Base-by-base conservation (phyloP, 2,797 vertebrate species). In the Novumbra hubbsi region DNA sequence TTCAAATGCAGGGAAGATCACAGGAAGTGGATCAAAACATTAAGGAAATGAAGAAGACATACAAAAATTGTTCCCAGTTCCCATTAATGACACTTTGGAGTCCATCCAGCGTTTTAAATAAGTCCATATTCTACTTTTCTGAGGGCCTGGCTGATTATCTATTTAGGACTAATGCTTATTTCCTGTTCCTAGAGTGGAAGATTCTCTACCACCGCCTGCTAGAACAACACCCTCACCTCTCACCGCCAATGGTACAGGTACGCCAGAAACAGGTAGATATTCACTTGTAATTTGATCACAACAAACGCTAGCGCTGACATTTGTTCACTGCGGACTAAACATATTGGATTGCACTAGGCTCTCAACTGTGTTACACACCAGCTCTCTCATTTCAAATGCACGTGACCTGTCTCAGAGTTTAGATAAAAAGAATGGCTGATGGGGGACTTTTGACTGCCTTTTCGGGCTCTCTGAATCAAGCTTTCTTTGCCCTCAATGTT, bases 241-340 rank as follows among this genome's bases (percentile, higher is more conserved):
- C 0, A 83, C 93, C 45, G 84, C 70, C 78, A 92, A 92, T 28
- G 89, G 92, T 79, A 85, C 94, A 91, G 95, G 95, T 97, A 87
- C 89, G 83, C 52, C 70, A 62, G 48, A 67, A 52, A 34, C 41
- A 28, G 21, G 27, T 30, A 17, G 50, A 0, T 15, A n/a, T 27
- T 28, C 12, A 57, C 52, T n/a, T 57, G 52, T 32, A 32, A 16
- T 19, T 34, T 28, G 17, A 65, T 32, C 63, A 64, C 1, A 15
- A 64, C 62, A 1, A 45, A 45, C 12, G 5, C 1, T 6, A 14
- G 41, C 9, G 8, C 41, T 45, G 41, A 45, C 41, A 45, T 45
- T 38, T 5, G 5, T 4, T 38, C 34, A 6, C 34, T 38, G 34
- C 5, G 8, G 34, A 38, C 34, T 38, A 5, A 38, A 38, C 34